Conservation (phyloP, 2,113 vertebrate genomes). For the Thunnus maccoyii region DNA sequence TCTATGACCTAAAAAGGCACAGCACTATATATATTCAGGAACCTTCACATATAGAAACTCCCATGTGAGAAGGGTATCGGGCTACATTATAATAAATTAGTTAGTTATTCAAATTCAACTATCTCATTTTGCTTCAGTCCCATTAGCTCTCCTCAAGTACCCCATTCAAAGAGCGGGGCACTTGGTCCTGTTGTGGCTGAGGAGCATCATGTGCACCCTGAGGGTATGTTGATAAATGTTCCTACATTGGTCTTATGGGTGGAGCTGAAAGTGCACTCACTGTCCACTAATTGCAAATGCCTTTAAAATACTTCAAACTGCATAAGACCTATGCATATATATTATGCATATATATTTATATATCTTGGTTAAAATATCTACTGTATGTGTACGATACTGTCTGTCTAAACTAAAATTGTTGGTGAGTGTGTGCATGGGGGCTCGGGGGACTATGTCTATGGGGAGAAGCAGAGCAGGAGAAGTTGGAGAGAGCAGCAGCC, state of each 20-base stretch:
- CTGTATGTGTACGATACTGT: slow-evolving; percentile 34
- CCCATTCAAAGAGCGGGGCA: neutral
- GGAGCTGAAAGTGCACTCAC: neutral
- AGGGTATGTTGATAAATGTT: neutral
- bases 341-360: neutral
- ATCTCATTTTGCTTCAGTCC: slow-evolving; percentile 4
- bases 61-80: neutral
- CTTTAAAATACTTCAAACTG: neutral
- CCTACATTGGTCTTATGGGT: neutral
- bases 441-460: slow-evolving; percentile 67
- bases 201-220: neutral
- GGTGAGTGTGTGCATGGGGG: slow-evolving; percentile 50
- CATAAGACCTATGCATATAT: neutral
- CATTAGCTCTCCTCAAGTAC: slow-evolving; percentile 4
- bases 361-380: slow-evolving; percentile 2
- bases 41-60: neutral
- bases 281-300: neutral
- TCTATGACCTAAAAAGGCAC: neutral
- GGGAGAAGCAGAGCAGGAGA: slow-evolving; percentile 80
- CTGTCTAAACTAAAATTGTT: slow-evolving; percentile 32
- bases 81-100: neutral
- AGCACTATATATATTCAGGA: slow-evolving; percentile 10
- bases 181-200: slow-evolving; percentile 7
- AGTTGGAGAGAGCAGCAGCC: slow-evolving; percentile 91
- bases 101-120: neutral